Evolutionary conservation across 2,797 vertebrate species (phyloP).

Genomic region (Gorsachius magnificus): DNA sequence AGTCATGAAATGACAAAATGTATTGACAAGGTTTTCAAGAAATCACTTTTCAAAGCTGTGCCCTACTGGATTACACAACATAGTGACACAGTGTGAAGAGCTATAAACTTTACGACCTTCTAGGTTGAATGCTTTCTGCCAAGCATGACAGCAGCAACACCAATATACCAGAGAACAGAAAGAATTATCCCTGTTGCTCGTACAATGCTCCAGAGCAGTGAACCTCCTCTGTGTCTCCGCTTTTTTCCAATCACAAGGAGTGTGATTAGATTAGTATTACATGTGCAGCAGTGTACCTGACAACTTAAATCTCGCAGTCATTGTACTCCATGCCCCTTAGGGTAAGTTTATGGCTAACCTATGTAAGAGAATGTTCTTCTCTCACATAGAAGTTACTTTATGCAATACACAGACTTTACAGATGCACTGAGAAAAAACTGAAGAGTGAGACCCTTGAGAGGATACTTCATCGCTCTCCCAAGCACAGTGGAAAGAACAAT

Average conservation of each 20-base stretch:
- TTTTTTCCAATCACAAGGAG: not conserved
- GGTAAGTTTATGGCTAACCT: not conserved
- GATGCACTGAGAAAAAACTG: not conserved
- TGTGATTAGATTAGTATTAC: not conserved
- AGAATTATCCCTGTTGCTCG: not conserved
- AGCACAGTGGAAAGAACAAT: not conserved
- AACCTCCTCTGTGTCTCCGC: not conserved
- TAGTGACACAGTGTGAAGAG: not conserved
- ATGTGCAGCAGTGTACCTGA: not conserved
- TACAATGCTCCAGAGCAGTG: not conserved
- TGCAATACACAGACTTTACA: not conserved
- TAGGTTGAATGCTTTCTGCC: not conserved
- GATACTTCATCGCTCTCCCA: not conserved
- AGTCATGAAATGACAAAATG: not conserved
- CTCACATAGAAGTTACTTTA: not conserved
- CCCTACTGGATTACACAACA: not conserved
- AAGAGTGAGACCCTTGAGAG: not conserved
- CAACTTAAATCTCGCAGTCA: not conserved
- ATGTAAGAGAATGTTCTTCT: not conserved
- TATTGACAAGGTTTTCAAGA: not conserved
- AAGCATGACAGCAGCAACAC: not conserved
- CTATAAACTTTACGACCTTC: not conserved
- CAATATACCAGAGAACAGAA: not conserved
- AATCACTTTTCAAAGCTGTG: not conserved
- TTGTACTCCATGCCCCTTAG: not conserved